Evolutionary conservation across 2,113 vertebrate species (phyloP).

Genomic region (Aplodontia rufa): DNA sequence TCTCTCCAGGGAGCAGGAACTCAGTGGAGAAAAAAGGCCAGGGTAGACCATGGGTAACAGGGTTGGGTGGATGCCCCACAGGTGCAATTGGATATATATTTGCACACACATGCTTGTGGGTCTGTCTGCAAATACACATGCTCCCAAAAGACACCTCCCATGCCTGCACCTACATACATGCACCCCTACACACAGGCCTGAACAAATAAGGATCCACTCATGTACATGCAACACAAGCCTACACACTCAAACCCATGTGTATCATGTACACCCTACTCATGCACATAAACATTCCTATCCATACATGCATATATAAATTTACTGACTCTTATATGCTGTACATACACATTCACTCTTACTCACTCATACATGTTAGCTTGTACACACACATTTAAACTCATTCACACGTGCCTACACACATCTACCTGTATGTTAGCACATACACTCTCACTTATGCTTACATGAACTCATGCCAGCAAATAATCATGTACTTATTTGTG

Average conservation of each 20-base stretch:
- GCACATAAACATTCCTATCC: not conserved
- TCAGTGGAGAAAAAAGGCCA: not conserved
- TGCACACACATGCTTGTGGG: not conserved
- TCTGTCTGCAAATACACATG: not conserved
- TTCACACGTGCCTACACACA: not conserved
- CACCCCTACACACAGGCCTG: not conserved
- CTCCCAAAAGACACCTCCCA: not conserved
- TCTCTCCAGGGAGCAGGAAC: not conserved
- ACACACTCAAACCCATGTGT: not conserved
- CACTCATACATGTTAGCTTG: not conserved
- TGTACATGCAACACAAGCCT: not conserved
- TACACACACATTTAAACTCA: not conserved
- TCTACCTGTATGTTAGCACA: not conserved
- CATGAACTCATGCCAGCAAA: conserved; percentile 29
- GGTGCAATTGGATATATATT: not conserved
- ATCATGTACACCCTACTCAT: not conserved
- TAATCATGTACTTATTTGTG: not conserved
- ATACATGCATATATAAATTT: not conserved
- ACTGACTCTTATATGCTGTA: not conserved
- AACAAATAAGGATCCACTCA: conserved; percentile 4
- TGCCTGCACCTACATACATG: not conserved
- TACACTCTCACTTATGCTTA: not conserved
- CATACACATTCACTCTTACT: not conserved
- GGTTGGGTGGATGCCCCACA: not conserved
- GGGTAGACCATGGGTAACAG: not conserved